Evolutionary conservation across 2,113 vertebrate species (phyloP), one percentile per base, ranked within the genome.

Genomic region (Varanus komodoensis): DNA sequence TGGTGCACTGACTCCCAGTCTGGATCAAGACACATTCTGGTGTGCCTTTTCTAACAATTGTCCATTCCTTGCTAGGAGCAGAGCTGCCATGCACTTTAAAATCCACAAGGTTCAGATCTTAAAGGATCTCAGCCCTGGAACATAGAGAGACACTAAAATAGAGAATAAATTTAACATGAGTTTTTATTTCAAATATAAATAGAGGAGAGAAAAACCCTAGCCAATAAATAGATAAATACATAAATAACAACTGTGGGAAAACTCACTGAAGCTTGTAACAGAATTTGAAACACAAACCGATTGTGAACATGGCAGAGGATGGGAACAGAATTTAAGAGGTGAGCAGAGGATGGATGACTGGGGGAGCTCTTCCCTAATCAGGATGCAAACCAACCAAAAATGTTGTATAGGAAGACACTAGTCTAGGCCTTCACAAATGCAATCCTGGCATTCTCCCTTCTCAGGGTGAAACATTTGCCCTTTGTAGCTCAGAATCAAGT

Each of bases 201-300:
- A 89, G 80, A 50, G 69, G 21, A 32, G 15, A 54, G 32, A 38
- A 15, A 12, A 7, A 52, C 38, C 68, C 86, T 69, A 57, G 1
- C 73, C 52, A 86, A 91, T 89, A 91, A 87, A 88, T 91, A 88
- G 19, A 88, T 88, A 90, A 87, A 87, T 91, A 91, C n/a, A 85
- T 89, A 89, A 89, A 85, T 71, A 44, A 85, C 32, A 82, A 87
- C 84, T 61, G 54, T 38, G 32, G 87, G 48, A 61, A 77, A 77
- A 57, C 2, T 48, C 38, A 64, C 29, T 85, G 82, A 75, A 67
- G 75, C 29, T 34, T 67, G 25, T 3, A 91, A 89, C 87, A 88
- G 67, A 61, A 79, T 80, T 86, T 88, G n/a, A 68, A 91, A 91
- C 38, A 12, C 50, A 79, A 73, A 67, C 8, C 61, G 73, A 78